Evolutionary conservation across 2,113 vertebrate species (phyloP).

Genomic region (Corapipo altera): DNA sequence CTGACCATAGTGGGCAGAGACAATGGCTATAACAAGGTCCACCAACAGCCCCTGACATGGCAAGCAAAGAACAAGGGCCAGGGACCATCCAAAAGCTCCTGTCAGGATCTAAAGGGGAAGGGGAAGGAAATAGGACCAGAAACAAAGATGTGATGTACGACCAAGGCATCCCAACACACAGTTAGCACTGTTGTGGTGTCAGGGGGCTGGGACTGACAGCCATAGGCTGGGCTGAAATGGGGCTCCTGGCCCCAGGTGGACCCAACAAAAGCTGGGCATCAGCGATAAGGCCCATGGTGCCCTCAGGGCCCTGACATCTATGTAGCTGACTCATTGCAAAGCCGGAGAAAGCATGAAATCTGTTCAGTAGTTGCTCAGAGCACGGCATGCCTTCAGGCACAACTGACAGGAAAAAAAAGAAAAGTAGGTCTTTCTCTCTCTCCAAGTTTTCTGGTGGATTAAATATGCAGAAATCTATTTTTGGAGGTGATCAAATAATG

Average conservation of each 20-base stretch:
- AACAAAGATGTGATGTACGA: rapidly evolving
- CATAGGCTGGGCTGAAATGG: not conserved
- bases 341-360: not conserved
- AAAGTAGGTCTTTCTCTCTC: slow-evolving; percentile 13
- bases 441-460: not conserved
- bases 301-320: not conserved
- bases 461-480: slow-evolving; percentile 32
- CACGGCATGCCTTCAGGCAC: slow-evolving; percentile 7
- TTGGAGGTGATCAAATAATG: not conserved
- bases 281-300: not conserved
- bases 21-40: not conserved
- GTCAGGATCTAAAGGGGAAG: not conserved
- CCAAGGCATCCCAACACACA: rapidly evolving
- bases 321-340: not conserved
- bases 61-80: not conserved
- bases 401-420: not conserved
- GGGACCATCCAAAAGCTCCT: not conserved
- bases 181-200: not conserved
- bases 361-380: not conserved
- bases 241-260: not conserved
- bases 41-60: too few relatives aligned
- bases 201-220: not conserved
- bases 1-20: not conserved
- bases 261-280: not conserved
- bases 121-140: not conserved